Base-by-base conservation (phyloP, 2,888 invertebrate genomes). In the Tenthredo livida region DNA sequence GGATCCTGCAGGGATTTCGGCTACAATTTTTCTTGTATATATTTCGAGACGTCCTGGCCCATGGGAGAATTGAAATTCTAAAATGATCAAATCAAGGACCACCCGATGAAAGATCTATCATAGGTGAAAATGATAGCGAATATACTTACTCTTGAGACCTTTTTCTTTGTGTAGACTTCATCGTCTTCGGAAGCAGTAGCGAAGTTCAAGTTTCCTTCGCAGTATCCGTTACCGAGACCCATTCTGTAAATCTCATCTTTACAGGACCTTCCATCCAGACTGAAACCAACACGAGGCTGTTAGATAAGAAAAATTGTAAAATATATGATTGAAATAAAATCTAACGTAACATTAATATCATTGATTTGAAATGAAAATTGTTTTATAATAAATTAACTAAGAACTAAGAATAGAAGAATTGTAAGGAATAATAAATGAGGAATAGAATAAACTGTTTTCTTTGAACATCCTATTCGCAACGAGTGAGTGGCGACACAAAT, bases 171-270 rank as follows among this genome's bases (percentile, higher is more conserved):
- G 84, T 93, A 93, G 75, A 93, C 91, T 86, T 93, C 93, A 87
- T 93, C 93, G 86, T 93, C 93, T 86, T 93, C 93, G 12, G 93
- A 93, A 21, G 93, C 93, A 37, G 93, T 93, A 29, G 93, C 90
- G 84, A 93, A 93, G 87, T 93, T 93, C 84, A 93, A 88, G 87
- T 93, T 93, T 82, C 92, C 91, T 85, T 93, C 93, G 88, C 93
- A 93, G 86, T 93, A 93, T 25, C 91, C 91, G 54, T 89, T 88
- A 9, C 91, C 91, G 61, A 93, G 90, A 17, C 93, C 91, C 93
- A 93, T 93, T 84, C 93, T 89, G 87, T 92, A 93, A 65, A 93
- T 92, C 86, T 93, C 93, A 87, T 93, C 93, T 87, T 93, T 93
- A 87, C 93, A 93, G 54, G 92, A 92, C 90, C 93, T 91, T 54